phyloP scores from a whole-genome alignment of 2,888 invertebrate genomes.

The Drosophila mettleri region DNA sequence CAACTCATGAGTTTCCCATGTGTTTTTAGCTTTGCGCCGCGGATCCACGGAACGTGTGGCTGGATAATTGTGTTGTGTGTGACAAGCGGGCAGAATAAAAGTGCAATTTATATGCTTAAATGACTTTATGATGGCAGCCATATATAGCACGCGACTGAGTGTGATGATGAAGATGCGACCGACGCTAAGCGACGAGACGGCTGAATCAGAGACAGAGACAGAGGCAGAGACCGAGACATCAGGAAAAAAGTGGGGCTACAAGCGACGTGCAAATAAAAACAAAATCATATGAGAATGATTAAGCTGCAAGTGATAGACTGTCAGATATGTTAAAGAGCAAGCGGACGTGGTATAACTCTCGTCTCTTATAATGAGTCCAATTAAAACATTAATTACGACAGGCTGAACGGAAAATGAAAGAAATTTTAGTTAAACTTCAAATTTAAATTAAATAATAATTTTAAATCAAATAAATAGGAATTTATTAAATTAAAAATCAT shows the following conservation, averaged over 20 bases:
- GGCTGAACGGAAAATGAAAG: too few relatives aligned
- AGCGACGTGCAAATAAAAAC: constrained; percentile 3
- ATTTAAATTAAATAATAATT: too few relatives aligned
- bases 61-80: constrained; percentile 65
- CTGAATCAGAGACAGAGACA: constrained; percentile 4
- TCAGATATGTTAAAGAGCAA: neutral
- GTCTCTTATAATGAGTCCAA: neutral
- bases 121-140: constrained; percentile 72
- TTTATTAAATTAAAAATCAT: too few relatives aligned
- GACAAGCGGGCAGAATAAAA: constrained; percentile 69
- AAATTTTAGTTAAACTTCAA: too few relatives aligned
- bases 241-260: constrained; percentile 12
- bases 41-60: constrained; percentile 43
- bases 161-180: constrained; percentile 1
- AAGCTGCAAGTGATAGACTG: neutral
- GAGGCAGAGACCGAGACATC: constrained; percentile 5
- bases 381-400: too few relatives aligned
- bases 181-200: neutral
- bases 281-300: constrained; percentile 9
- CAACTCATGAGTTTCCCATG: constrained; percentile 20
- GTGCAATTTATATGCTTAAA: constrained; percentile 79
- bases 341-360: neutral
- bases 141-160: neutral
- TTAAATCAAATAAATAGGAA: too few relatives aligned
- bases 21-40: constrained; percentile 5